Evolutionary conservation across 2,888 invertebrate genomes (phyloP), one percentile per base, ranked within the genome.

Genomic region (Heteropelma amictum): DNA sequence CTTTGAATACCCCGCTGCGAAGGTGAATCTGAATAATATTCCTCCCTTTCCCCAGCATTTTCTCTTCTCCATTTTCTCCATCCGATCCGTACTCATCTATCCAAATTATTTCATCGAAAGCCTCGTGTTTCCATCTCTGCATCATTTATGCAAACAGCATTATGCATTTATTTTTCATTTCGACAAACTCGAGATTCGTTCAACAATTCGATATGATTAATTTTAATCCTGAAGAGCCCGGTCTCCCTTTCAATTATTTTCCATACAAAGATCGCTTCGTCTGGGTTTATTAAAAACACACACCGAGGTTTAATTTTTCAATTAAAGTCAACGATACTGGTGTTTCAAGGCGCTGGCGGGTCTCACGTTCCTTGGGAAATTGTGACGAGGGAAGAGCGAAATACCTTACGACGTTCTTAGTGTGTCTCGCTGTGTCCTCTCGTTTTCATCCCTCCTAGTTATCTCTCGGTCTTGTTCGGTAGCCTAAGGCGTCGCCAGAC

Each of bases 401-500:
- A 14, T 7, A 42, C 14, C 33, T 45, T 42, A 30, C 28, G 61
- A 40, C 47, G 23, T 56, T 30, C 6, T 68, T 33, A 21, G 40
- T 21, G 47, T 30, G 28, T 35, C 53, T 38, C 47, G 30, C 30
- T 40, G 33, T 23, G 14, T 38, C 23, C 54, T 65, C 54, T 23
- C 23, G 30, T 76, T 70, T 51, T 54, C 61, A 47, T 72, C 68
- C 54, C 71, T 51, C 56, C 53, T 38, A 49, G 54, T 70, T 58
- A 51, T 65, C 64, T 67, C 38, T 19, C 64, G 76, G 64, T 70
- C 72, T 38, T 19, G 68, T 68, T 53, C 51, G 74, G 69, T 77
- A 49, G 76, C 72, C 78, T 60, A 79, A 71, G 76, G 72, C 75
- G 77, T 38, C 23, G 53, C 26, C 33, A n/a, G 56, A 47, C 75